Base-by-base conservation (phyloP, 1,140 invertebrate species). In the Glomeris maerens region DNA sequence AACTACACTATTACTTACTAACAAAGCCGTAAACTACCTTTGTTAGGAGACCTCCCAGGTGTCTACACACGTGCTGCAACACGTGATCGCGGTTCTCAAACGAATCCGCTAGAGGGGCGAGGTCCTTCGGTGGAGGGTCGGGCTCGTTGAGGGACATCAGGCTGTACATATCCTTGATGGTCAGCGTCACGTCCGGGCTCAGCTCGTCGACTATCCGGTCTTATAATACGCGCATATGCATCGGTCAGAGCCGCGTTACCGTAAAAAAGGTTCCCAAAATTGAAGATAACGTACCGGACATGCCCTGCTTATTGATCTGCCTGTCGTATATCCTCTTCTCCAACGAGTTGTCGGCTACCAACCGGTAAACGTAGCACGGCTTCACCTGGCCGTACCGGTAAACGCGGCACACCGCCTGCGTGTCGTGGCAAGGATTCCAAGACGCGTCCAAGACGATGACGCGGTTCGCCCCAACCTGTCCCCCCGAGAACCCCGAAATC, bases 371-470 rank as follows among this genome's bases (percentile, higher is more conserved):
- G 66, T 84, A 95, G 59, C 90, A 94, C 0, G 81, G 83, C 64
- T 95, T 97, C 54, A 78, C 75, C 66, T 98, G 94, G 0, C 94
- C 93, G 66, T 96, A 97, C 65, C 91, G 77, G 66, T 97, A 98
- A 29, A 98, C 91, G 59, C 95, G 72, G 67, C 94, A 98, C 1
- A 98, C 91, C 45, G 94, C 94, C 69, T 98, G 94, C 1, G 92
- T 95, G 64, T 98, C 94, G 65, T 98, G 93, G 62, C 94, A 97
- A n/a, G 95, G 95, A 72, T 99, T 98, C 93, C 94, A 98, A 2
- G 89, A 95, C 29, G 93, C 93, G 71, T 99, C 95, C 60, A 98
- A 85, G 27, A 99, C 91, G 22, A 98, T 83, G 0, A 97, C 94
- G 44, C 95, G 72, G 71, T 96, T 98, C 0, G 95, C 95, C 22